Conservation (phyloP, 2,113 vertebrate genomes). For the Cyprinodon tularosa region DNA sequence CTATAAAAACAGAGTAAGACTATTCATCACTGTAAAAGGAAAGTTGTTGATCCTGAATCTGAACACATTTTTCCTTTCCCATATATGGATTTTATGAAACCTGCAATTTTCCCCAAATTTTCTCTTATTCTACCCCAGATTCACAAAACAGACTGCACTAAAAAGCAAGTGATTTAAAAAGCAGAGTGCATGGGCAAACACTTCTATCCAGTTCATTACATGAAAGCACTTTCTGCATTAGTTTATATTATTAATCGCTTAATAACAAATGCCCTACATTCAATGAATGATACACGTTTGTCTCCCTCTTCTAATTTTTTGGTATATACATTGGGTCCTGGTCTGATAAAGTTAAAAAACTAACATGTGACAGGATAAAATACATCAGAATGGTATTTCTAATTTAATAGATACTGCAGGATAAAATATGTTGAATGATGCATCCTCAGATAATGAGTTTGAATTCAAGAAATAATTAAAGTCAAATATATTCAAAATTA, state of each 20-base stretch:
- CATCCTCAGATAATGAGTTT: no score
- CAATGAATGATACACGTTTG: background rate
- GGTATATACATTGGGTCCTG: background rate
- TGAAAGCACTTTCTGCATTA: background rate
- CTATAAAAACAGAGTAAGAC: background rate
- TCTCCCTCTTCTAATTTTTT: no score
- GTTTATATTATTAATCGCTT: no score
- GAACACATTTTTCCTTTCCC: background rate
- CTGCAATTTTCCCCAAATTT: background rate
- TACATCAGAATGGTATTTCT: background rate
- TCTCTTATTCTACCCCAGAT: background rate
- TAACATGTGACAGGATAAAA: background rate
- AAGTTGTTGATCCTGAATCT: background rate
- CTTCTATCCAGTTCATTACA: background rate
- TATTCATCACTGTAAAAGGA: background rate
- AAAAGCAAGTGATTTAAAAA: background rate
- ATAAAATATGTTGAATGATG: no score
- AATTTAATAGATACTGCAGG: no score
- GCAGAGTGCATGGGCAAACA: no score
- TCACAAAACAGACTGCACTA: background rate
- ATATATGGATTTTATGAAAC: background rate
- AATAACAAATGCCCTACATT: background rate
- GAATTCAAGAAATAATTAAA: no score
- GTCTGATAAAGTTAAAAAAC: background rate
- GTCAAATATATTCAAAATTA: no score